Evolutionary conservation across 2,797 vertebrate species (phyloP).

Genomic region (Amphiprion clarkii): DNA sequence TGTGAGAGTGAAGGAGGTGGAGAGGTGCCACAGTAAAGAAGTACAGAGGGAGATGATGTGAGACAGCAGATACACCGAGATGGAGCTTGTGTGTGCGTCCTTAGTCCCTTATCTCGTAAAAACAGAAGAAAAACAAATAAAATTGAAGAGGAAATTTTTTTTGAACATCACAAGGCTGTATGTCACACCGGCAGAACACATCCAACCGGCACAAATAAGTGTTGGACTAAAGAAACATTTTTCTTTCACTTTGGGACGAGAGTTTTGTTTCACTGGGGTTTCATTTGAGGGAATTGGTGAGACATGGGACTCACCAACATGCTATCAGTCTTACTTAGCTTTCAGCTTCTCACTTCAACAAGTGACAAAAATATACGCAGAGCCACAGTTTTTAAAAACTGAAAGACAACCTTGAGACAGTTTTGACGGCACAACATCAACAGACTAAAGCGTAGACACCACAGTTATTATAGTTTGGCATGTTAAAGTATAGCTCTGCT

Average conservation of each 20-base stretch:
- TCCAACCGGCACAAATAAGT: constrained; percentile 8
- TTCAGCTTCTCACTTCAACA: constrained; percentile 7
- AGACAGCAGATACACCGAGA: constrained; percentile 40
- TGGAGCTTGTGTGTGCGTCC: constrained; percentile 14
- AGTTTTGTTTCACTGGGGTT: constrained; percentile 21
- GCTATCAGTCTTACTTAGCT: constrained; percentile 39
- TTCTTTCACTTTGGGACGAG: constrained; percentile 3
- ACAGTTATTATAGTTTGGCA: background rate
- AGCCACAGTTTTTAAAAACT: background rate
- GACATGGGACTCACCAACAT: constrained; percentile 30
- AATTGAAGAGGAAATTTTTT: constrained; percentile 2
- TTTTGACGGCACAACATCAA: background rate
- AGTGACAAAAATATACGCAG: constrained; percentile 27
- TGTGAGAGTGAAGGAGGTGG: constrained; percentile 36
- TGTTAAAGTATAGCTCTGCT: background rate
- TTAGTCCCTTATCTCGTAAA: constrained; percentile 15
- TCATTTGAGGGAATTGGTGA: constrained; percentile 39
- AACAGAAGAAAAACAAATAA: background rate
- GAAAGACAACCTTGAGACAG: background rate
- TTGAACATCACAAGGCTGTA: constrained; percentile 19
- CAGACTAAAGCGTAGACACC: background rate
- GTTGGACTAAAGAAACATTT: constrained; percentile 6
- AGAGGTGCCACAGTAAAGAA: constrained; percentile 16
- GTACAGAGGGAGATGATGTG: constrained; percentile 26
- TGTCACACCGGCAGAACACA: constrained; percentile 7